Evolutionary conservation across 2,888 invertebrate genomes (phyloP).

Genomic region (Tiphia femorata): DNA sequence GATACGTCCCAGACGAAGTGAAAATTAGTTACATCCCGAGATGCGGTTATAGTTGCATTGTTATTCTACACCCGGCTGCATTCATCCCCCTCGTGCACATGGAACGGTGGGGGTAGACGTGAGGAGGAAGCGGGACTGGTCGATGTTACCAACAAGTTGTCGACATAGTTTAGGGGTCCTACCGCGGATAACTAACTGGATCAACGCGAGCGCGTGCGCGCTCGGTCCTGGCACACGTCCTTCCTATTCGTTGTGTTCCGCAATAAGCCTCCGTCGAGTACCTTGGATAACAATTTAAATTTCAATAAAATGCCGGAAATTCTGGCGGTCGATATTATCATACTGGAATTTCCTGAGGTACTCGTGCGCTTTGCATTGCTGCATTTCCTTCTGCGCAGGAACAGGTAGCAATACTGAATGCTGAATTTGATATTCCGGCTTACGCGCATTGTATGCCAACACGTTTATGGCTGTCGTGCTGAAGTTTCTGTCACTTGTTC

Average conservation of each 20-base stretch:
- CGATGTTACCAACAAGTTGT: conserved; percentile 40
- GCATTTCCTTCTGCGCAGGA: no score
- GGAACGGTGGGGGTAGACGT: no score
- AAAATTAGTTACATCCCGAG: conserved; percentile 21
- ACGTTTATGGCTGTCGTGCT: no score
- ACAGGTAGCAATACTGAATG: no score
- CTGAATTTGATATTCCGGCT: no score
- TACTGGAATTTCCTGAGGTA: no score
- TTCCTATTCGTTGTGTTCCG: not conserved
- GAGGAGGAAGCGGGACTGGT: conserved; percentile 25
- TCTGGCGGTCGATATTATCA: conserved; percentile 18
- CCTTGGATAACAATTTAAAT: conserved; percentile 24
- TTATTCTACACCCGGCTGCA: conserved; percentile 30
- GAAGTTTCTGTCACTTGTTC: no score
- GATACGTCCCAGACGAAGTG: no score
- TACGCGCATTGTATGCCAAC: no score
- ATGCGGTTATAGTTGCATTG: conserved; percentile 34
- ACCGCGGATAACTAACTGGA: conserved; percentile 37
- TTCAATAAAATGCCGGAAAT: conserved; percentile 21
- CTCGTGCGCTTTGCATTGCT: no score
- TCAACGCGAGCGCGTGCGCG: conserved; percentile 4
- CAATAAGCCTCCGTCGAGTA: not conserved
- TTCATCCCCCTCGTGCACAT: no score
- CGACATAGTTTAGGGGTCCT: conserved; percentile 30
- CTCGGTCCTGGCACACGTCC: not conserved